phyloP scores from a whole-genome alignment of 2,797 vertebrate species.

The Melanogrammus aeglefinus region DNA sequence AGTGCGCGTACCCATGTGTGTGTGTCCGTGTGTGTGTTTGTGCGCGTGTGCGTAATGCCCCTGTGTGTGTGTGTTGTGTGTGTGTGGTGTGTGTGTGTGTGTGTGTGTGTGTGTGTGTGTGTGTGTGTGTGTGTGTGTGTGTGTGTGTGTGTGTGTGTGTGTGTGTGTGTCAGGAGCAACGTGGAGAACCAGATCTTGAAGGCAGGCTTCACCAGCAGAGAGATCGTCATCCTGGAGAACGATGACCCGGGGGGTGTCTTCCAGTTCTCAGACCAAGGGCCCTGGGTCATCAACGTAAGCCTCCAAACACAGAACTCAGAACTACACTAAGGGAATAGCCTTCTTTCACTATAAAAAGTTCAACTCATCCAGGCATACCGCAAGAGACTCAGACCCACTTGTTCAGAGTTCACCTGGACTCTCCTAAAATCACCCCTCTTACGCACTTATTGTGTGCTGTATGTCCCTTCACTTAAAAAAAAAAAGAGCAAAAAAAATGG shows the following conservation, averaged over 20 bases:
- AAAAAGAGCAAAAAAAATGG: no score
- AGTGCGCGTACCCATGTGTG: conserved; percentile 9
- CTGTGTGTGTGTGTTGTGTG: neutral
- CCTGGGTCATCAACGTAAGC: conserved; percentile 84
- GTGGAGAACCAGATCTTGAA: conserved; percentile 93
- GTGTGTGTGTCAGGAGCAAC: conserved; percentile 71
- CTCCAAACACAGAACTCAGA: neutral
- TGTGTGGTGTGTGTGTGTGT: neutral
- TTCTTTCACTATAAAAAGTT: neutral
- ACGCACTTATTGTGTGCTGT: no score
- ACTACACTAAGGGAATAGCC: neutral
- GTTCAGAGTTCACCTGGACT: no score
- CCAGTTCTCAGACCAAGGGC: conserved; percentile 86
- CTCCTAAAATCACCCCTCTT: no score
- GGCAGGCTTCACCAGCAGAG: conserved; percentile 85
- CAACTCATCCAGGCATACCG: neutral
- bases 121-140: neutral
- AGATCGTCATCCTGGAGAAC: conserved; percentile 91
- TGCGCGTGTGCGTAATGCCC: neutral
- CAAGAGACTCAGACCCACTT: no score
- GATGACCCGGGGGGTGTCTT: conserved; percentile 96
- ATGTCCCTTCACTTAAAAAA: no score
- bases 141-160: conserved; percentile 13
- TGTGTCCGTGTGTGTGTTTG: neutral
- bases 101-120: no score